Conservation (phyloP, 92 coral and sea anemone species). For the Phenganax marumi region DNA sequence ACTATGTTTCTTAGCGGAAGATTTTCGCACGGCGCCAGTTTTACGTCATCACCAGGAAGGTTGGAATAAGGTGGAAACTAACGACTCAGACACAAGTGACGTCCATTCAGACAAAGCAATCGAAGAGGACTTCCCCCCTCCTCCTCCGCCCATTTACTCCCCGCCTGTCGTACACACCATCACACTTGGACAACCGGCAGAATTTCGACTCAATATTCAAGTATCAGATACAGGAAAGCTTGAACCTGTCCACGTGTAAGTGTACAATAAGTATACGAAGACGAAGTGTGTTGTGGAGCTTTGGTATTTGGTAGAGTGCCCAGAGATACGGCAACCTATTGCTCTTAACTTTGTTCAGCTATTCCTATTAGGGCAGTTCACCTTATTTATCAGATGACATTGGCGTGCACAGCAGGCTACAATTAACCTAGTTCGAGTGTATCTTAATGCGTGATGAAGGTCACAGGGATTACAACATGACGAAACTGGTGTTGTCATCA, state of each 20-base stretch:
- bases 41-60: constrained; percentile 42
- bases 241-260: not conserved
- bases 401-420: constrained; percentile 25
- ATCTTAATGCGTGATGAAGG: not conserved
- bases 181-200: constrained; percentile 31
- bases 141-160: constrained; percentile 7
- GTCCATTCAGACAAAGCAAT: constrained; percentile 17
- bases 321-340: not conserved
- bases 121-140: constrained; percentile 40
- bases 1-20: constrained; percentile 1
- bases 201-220: constrained; percentile 26
- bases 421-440: not conserved
- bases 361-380: not conserved
- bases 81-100: constrained; percentile 36
- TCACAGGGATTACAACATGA: constrained; percentile 7
- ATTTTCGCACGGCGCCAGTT: constrained; percentile 14
- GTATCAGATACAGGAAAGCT: constrained; percentile 7
- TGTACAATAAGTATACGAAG: not conserved
- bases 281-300: not conserved
- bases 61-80: constrained; percentile 39
- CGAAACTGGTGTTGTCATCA: constrained; percentile 22
- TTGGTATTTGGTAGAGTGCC: not conserved
- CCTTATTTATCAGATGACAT: not conserved
- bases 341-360: too few relatives aligned
- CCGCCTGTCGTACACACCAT: constrained; percentile 32